These are phyloP conservation scores for Pica pica DNA, from an alignment of 2,113 vertebrate species.

Conservation along the genomic window DNA sequence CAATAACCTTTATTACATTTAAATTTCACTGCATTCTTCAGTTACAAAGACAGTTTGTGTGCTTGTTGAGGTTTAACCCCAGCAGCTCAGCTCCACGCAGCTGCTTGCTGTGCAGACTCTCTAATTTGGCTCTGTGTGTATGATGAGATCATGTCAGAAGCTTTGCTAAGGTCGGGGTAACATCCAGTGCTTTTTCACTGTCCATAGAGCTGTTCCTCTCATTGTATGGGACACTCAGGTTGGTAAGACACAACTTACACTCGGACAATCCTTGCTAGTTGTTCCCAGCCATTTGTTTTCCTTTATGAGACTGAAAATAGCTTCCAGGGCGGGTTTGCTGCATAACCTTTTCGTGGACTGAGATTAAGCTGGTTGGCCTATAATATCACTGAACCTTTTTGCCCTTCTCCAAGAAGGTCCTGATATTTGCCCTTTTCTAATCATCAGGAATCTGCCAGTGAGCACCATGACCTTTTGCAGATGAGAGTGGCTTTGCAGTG, in stretches of 20 bases:
- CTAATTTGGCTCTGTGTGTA: background rate
- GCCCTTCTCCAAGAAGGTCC: background rate
- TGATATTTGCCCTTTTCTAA: background rate
- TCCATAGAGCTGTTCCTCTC: background rate
- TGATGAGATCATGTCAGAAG: background rate
- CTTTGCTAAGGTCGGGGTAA: background rate
- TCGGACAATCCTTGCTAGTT: background rate
- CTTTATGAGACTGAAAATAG: background rate
- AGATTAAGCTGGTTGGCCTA: background rate
- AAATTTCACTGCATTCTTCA: background rate
- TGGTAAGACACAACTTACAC: background rate
- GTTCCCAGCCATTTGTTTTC: background rate
- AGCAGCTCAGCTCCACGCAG: background rate
- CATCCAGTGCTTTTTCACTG: background rate
- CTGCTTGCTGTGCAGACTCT: accelerated
- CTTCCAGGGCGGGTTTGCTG: background rate
- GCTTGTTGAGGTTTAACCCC: background rate
- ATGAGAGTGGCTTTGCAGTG: background rate
- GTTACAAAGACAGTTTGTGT: background rate
- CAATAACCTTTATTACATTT: background rate
- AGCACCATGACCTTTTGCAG: background rate
- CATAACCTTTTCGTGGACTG: background rate
- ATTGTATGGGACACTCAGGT: background rate
- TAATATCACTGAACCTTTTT: background rate
- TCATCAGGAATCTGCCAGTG: background rate